phyloP scores from a whole-genome alignment of 2,888 invertebrate genomes.

The Tenthredo distinguenda region DNA sequence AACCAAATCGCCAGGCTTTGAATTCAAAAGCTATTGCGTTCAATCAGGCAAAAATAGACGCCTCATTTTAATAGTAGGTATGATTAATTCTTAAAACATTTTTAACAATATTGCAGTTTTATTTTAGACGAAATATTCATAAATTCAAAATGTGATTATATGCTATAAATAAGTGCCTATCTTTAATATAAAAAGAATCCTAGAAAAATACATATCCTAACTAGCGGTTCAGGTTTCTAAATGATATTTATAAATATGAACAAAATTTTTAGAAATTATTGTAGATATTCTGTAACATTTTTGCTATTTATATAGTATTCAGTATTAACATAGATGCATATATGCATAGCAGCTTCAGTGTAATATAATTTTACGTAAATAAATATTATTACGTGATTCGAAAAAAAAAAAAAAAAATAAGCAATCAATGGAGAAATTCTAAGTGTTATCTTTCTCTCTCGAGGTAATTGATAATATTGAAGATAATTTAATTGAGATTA shows the following conservation, averaged over 20 bases:
- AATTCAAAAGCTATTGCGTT: background rate
- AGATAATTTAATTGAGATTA: background rate
- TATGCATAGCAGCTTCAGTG: background rate
- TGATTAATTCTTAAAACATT: slow-evolving; percentile 12
- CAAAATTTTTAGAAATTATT: slow-evolving; percentile 31
- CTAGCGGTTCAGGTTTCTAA: slow-evolving; percentile 57
- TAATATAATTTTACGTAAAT: slow-evolving; percentile 18
- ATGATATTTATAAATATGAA: slow-evolving; percentile 57
- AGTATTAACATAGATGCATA: slow-evolving; percentile 52
- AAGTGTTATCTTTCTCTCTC: background rate
- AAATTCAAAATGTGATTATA: slow-evolving; percentile 37
- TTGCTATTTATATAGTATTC: slow-evolving; percentile 39
- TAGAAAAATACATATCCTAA: slow-evolving; percentile 60
- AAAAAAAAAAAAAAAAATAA: background rate
- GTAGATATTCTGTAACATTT: slow-evolving; percentile 45
- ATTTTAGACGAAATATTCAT: slow-evolving; percentile 12
- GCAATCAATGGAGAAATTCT: background rate
- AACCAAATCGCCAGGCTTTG: background rate
- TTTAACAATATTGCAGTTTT: slow-evolving; percentile 24
- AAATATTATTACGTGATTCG: slow-evolving; percentile 8
- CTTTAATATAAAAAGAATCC: slow-evolving; percentile 56
- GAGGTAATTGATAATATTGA: background rate
- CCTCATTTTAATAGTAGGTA: background rate
- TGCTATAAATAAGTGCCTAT: slow-evolving; percentile 58
- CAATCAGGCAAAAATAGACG: background rate